Percentiles rank a stretch among this genome's conserved stretches.
Conservation (phyloP, 2,888 invertebrate genomes). For the Elmis aenea region DNA sequence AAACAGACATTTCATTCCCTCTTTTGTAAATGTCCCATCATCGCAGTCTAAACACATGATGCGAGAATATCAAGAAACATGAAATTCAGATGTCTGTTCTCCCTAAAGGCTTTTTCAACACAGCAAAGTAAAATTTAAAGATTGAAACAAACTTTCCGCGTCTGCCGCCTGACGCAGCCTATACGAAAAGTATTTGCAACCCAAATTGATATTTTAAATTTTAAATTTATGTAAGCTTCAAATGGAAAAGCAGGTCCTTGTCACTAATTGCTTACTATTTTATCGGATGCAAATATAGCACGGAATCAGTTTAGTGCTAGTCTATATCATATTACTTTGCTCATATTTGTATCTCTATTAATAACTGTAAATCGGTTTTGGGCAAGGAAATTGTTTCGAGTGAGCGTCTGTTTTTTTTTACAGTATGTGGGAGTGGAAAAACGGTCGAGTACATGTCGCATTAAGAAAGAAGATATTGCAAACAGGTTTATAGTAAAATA, state of each 20-base stretch:
- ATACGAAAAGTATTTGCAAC: conserved; percentile 46
- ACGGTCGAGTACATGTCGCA: too few species aligned
- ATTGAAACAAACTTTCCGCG: conserved; percentile 22
- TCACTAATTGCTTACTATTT: conserved; percentile 27
- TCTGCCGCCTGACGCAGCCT: conserved; percentile 17
- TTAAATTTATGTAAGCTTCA: conserved; percentile 47
- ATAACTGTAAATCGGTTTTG: too few species aligned
- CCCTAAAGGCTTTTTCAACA: conserved; percentile 15
- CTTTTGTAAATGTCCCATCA: conserved; percentile 2
- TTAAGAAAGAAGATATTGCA: too few species aligned
- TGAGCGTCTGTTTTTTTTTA: too few species aligned
- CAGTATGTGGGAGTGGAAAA: too few species aligned
- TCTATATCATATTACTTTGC: too few species aligned
- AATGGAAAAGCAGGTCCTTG: conserved; percentile 38
- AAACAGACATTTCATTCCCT: too few species aligned
- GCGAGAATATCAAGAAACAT: conserved; percentile 14
- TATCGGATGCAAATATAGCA: too few species aligned
- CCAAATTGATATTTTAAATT: conserved; percentile 54
- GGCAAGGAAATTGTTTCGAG: too few species aligned
- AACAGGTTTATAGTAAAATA: too few species aligned
- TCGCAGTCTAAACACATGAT: conserved; percentile 14
- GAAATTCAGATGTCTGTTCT: conserved; percentile 25
- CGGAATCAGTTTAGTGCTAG: too few species aligned
- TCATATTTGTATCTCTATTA: too few species aligned
- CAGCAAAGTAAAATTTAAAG: conserved; percentile 17